These are phyloP conservation scores for Nomada ruficornis DNA, from an alignment of 2,888 invertebrate genomes.

Conservation along the genomic window DNA sequence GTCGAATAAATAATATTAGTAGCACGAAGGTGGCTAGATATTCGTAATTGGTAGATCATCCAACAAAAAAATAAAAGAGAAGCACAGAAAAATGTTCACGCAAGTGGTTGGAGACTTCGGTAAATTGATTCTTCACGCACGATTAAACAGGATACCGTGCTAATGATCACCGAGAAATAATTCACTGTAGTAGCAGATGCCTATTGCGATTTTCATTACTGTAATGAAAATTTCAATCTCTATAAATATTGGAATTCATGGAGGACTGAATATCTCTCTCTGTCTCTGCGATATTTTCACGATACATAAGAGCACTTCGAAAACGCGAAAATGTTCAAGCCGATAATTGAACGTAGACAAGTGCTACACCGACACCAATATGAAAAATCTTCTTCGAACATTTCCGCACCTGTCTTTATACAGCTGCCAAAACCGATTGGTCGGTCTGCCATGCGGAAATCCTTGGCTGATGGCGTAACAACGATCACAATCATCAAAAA, in stretches of 20 bases:
- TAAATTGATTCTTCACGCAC: constrained; percentile 56
- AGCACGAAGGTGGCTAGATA: background rate
- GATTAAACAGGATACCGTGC: constrained; percentile 33
- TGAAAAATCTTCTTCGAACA: constrained; percentile 55
- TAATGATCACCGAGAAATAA: constrained; percentile 45
- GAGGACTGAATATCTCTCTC: background rate
- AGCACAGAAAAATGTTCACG: background rate
- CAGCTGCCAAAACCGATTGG: constrained; percentile 66
- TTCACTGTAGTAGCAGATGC: constrained; percentile 10
- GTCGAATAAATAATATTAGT: constrained; percentile 18
- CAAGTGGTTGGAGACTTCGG: constrained; percentile 22
- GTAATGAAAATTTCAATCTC: constrained; percentile 9
- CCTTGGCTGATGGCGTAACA: constrained; percentile 53
- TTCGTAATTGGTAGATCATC: constrained; percentile 33
- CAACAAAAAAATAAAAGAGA: background rate
- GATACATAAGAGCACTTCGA: background rate
- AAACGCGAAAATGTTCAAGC: constrained; percentile 4
- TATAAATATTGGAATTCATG: constrained; percentile 12
- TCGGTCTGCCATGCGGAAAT: constrained; percentile 53
- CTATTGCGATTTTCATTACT: constrained; percentile 22
- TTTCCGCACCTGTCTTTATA: constrained; percentile 66
- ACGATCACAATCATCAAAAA: constrained; percentile 52
- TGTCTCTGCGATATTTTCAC: background rate
- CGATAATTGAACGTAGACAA: constrained; percentile 16
- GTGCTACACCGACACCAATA: constrained; percentile 10